Evolutionary conservation across 2,113 vertebrate species (phyloP).

Genomic region (Nerophis lumbriciformis): DNA sequence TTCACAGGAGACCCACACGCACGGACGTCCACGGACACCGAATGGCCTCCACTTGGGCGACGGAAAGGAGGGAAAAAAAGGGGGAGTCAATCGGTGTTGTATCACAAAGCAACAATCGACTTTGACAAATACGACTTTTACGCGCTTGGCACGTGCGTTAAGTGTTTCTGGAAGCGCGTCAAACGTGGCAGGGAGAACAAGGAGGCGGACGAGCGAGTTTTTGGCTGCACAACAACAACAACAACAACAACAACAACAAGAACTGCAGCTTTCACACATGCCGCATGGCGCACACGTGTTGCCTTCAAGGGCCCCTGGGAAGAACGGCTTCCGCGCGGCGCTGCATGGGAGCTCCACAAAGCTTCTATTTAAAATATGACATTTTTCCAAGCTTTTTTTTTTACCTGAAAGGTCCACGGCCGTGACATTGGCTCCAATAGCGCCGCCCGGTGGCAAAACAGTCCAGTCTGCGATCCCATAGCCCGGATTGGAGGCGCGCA

Average conservation of each 20-base stretch:
- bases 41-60: slow-evolving; percentile 24
- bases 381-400: not conserved
- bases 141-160: slow-evolving; percentile 38
- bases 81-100: slow-evolving; percentile 30
- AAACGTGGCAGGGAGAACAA: slow-evolving; percentile 26
- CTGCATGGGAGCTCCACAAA: slow-evolving; percentile 23
- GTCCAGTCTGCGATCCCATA: slow-evolving; percentile 1
- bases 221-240: not conserved
- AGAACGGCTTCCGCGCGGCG: slow-evolving; percentile 29
- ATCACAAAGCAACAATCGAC: slow-evolving; percentile 35
- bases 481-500: slow-evolving; percentile 29
- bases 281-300: slow-evolving; percentile 58
- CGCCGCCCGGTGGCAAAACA: slow-evolving; percentile 84
- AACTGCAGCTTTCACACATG: slow-evolving; percentile 46
- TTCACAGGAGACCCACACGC: slow-evolving; percentile 67
- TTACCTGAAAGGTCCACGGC: slow-evolving; percentile 75
- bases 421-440: slow-evolving; percentile 97
- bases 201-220: slow-evolving; percentile 8
- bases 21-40: slow-evolving; percentile 42
- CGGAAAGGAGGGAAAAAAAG: slow-evolving; percentile 48
- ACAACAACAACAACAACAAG: not conserved
- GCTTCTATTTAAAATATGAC: not conserved
- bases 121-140: slow-evolving; percentile 17
- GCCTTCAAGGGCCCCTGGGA: slow-evolving; percentile 59
- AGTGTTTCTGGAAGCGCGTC: slow-evolving; percentile 33